A percentile compares a stretch with the other conserved stretches of the same genome.
These are phyloP conservation scores for Xestia ashworthii DNA, from an alignment of 2,888 invertebrate genomes.

Conservation along the genomic window DNA sequence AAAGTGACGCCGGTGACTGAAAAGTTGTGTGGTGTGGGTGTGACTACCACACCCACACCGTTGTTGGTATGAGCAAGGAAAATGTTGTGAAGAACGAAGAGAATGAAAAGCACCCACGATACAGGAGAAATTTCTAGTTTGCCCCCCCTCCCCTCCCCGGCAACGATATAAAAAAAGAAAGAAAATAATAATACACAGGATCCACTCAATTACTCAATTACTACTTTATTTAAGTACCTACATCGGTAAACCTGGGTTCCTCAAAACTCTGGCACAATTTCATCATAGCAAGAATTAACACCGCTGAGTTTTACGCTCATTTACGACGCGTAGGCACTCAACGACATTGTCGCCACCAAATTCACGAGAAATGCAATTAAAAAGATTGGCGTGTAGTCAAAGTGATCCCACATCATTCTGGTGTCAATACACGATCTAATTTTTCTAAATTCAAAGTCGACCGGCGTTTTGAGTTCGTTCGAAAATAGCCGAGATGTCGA, in stretches of 20 bases:
- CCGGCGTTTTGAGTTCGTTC: slow-evolving; percentile 69
- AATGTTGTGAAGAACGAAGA: no score
- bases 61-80: no score
- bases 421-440: slow-evolving; percentile 68
- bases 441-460: slow-evolving; percentile 66
- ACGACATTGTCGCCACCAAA: slow-evolving; percentile 49
- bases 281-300: slow-evolving; percentile 45
- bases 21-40: no score
- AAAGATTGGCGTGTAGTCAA: slow-evolving; percentile 67
- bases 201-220: neutral
- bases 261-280: neutral
- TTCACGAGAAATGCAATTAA: slow-evolving; percentile 67
- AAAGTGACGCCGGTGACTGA: no score
- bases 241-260: neutral
- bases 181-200: neutral
- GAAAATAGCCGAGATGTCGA: slow-evolving; percentile 73
- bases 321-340: slow-evolving; percentile 53
- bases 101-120: no score
- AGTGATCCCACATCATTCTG: slow-evolving; percentile 56
- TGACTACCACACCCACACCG: no score
- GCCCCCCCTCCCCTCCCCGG: no score
- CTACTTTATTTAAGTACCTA: neutral
- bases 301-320: slow-evolving; percentile 25
- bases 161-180: no score
- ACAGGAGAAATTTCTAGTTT: no score